Conservation (phyloP, 2,113 vertebrate genomes). For the Capricornis sumatraensis region DNA sequence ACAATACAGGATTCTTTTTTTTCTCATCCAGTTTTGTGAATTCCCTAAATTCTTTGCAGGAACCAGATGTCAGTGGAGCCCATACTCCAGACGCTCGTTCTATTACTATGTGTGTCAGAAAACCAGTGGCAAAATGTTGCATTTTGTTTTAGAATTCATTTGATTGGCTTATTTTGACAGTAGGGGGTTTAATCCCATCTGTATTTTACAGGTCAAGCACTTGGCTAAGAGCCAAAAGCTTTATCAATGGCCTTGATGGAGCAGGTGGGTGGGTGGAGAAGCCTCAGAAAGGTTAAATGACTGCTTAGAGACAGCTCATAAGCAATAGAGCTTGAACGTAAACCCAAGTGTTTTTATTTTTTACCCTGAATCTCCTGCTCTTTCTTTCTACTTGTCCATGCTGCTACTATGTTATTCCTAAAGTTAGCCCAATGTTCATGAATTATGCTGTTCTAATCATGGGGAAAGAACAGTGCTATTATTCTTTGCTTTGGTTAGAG, state of each 20-base stretch:
- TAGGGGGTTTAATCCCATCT: not conserved
- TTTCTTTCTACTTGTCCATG: not conserved
- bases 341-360: not conserved
- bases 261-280: not conserved
- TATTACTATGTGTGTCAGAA: not conserved
- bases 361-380: not conserved
- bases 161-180: constrained; percentile 21
- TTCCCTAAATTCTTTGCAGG: not conserved
- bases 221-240: not conserved
- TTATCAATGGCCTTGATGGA: not conserved
- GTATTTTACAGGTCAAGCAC: not conserved
- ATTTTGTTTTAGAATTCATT: constrained; percentile 24
- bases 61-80: not conserved
- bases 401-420: not conserved
- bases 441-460: not conserved
- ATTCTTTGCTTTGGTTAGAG: not conserved
- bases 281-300: not conserved
- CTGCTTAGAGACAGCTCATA: not conserved
- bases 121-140: not conserved
- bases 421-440: not conserved
- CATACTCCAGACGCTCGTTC: not conserved
- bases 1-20: not conserved
- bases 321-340: not conserved
- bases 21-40: not conserved
- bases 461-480: not conserved